phyloP scores from a whole-genome alignment of 2,888 invertebrate species.

The Eupeodes luniger region DNA sequence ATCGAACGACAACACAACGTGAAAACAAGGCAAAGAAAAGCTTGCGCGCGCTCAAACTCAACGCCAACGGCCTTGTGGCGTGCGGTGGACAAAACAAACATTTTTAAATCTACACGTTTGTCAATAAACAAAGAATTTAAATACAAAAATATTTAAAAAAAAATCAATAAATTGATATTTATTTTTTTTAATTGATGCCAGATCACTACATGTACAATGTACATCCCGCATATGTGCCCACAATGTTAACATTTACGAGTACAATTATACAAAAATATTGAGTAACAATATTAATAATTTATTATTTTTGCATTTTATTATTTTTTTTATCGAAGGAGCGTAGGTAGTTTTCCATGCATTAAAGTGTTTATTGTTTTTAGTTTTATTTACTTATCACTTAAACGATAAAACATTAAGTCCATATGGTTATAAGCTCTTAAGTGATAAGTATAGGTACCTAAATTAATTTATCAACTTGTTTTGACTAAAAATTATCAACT shows the following conservation, averaged over 20 bases:
- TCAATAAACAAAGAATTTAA: slow-evolving; percentile 52
- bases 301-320: background rate
- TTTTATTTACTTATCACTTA: slow-evolving; percentile 30
- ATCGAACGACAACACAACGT: background rate
- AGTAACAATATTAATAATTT: background rate
- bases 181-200: slow-evolving; percentile 43
- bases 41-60: background rate
- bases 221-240: no score
- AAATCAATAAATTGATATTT: slow-evolving; percentile 41
- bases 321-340: background rate
- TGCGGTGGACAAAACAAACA: background rate
- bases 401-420: background rate
- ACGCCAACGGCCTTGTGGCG: slow-evolving; percentile 23
- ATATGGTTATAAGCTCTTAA: background rate
- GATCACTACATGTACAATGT: background rate
- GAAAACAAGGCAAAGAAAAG: background rate
- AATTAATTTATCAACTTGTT: slow-evolving; percentile 10
- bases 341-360: slow-evolving; percentile 27
- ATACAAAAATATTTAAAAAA: slow-evolving; percentile 12
- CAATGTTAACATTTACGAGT: background rate
- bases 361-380: slow-evolving; percentile 15
- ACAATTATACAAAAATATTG: slow-evolving; percentile 14
- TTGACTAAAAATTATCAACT: slow-evolving; percentile 18
- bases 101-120: background rate
- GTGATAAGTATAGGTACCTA: background rate